These are phyloP conservation scores for Pollenia griseotomentosa DNA, from an alignment of 2,888 invertebrate species.

Conservation along the genomic window DNA sequence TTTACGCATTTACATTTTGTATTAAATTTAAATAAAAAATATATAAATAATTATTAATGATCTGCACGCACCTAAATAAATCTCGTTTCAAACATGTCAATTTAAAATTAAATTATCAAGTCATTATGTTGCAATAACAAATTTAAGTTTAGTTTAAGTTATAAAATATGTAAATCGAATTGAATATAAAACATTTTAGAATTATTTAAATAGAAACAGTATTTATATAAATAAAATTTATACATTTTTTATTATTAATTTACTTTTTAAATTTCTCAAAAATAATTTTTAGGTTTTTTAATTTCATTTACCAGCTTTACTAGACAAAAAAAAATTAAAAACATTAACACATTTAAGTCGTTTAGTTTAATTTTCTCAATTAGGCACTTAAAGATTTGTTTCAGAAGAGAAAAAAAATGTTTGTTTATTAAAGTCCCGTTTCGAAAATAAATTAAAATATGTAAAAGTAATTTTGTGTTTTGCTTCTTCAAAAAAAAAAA, in stretches of 20 bases:
- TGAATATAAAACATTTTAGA: conserved; percentile 45
- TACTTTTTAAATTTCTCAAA: background rate
- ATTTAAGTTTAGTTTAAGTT: conserved; percentile 39
- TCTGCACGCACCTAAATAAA: conserved; percentile 58
- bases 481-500: too few relatives aligned
- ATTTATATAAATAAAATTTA: conserved; percentile 28
- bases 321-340: too few relatives aligned
- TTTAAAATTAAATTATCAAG: conserved; percentile 42
- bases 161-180: conserved; percentile 29
- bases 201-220: conserved; percentile 52
- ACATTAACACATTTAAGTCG: too few relatives aligned
- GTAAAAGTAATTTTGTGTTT: too few relatives aligned
- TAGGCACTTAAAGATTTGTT: background rate
- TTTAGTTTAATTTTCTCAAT: too few relatives aligned
- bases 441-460: background rate
- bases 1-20: conserved; percentile 51
- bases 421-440: too few relatives aligned
- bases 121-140: conserved; percentile 46
- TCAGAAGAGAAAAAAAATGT: too few relatives aligned
- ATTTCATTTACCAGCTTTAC: conserved; percentile 31
- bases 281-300: conserved; percentile 5
- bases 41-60: conserved; percentile 34
- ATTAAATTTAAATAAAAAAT: conserved; percentile 15
- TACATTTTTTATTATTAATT: background rate
- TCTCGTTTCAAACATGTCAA: conserved; percentile 50